Base-by-base conservation (phyloP, 1,140 invertebrate species). In the Lutraria rhynchaena region DNA sequence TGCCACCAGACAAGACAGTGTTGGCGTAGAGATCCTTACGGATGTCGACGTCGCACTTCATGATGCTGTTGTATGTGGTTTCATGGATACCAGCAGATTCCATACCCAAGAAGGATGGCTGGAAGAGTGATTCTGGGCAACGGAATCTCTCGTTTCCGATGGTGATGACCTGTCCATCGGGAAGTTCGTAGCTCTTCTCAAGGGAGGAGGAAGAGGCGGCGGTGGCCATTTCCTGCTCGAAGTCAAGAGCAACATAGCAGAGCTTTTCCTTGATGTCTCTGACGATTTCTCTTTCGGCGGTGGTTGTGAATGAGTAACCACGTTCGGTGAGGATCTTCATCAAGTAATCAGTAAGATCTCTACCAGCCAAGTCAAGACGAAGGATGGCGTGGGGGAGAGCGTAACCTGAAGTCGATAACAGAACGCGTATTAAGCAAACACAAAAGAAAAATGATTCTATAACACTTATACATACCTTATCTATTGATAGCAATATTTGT, bases 281-380 rank as follows among this genome's bases (percentile, higher is more conserved):
- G 93, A 98, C 97, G 90, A 98, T 98, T 95, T 98, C 97, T 93
- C 97, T 94, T 93, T 98, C 97, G 93, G 97, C 97, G 46, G 90
- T 98, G 93, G 98, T 99, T 89, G 97, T 98, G 95, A 99, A 99
- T 31, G 96, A 96, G 94, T 98, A 98, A 88, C 98, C 98, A 92
- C 97, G 95, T 94, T 99, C 97, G 86, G 97, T 99, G 87, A 99
- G 94, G 95, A 99, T 98, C 94, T 97, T 97, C 96, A 97, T 97
- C 87, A 97, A 94, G 94, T 97, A 99, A 94, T 90, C 94, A 97
- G 97, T 99, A 91, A 99, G 94, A 93, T 98, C 98, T 89, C 98
- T 96, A 83, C 98, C 98, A 89, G 97, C 97, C 93, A 98, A 94
- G 92, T 98, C 96, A 88, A 98, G 93, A 95, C 97, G 96, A 57